Percentiles rank a stretch among this genome's conserved stretches.
These are phyloP conservation scores for Limnothrissa miodon DNA, from an alignment of 2,113 vertebrate genomes.

Conservation along the genomic window DNA sequence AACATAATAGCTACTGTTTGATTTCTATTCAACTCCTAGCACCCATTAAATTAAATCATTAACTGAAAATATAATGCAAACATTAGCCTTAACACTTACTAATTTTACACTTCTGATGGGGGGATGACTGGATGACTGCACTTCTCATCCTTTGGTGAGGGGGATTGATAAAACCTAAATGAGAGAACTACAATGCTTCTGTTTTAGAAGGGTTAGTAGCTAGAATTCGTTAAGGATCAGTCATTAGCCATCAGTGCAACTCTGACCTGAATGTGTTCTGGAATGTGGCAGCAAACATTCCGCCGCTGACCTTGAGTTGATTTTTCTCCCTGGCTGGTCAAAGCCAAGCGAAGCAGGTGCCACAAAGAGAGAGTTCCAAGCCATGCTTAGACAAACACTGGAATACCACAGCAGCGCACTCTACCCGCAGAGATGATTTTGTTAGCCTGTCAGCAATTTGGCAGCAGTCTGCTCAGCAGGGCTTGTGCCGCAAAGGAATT, in stretches of 20 bases:
- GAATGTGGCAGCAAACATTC: not conserved
- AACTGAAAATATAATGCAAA: not conserved
- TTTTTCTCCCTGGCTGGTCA: conserved; percentile 1
- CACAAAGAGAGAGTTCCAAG: not conserved
- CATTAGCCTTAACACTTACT: not conserved
- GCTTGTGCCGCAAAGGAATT: not conserved
- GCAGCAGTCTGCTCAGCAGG: not conserved
- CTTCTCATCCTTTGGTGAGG: not conserved
- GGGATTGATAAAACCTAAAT: not conserved
- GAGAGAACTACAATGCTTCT: not conserved
- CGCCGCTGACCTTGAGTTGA: not conserved
- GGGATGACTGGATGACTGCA: no score
- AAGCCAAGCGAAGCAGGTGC: not conserved
- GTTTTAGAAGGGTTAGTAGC: not conserved
- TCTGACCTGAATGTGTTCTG: not conserved
- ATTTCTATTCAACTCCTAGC: not conserved
- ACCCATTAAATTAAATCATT: not conserved
- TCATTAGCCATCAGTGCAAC: not conserved
- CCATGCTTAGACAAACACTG: conserved; percentile 3
- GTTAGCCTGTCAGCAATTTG: conserved; percentile 1
- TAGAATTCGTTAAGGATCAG: not conserved
- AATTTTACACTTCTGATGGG: no score
- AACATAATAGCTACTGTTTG: not conserved
- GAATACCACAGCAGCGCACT: not conserved
- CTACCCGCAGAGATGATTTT: conserved; percentile 5